These are phyloP conservation scores for Xerus rutilus DNA, from an alignment of 2,797 vertebrate genomes.

Conservation along the genomic window DNA sequence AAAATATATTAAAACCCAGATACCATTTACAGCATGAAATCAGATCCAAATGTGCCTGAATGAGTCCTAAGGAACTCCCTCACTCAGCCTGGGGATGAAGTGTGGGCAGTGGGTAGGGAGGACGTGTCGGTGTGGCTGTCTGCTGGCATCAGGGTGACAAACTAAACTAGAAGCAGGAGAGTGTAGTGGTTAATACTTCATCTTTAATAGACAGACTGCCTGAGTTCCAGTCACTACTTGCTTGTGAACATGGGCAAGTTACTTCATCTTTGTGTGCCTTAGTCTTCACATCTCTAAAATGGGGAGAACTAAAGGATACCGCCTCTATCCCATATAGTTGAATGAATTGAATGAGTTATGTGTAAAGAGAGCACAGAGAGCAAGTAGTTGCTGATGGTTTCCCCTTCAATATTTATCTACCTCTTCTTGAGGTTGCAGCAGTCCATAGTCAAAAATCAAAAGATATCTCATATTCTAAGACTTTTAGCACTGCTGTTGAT, in stretches of 20 bases:
- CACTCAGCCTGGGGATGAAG: background rate
- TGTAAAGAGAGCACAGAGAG: background rate
- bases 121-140: background rate
- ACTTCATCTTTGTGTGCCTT: background rate
- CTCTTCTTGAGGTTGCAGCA: background rate
- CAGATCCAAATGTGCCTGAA: constrained; percentile 70
- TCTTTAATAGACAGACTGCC: background rate
- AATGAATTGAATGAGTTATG: background rate
- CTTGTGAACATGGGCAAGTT: background rate
- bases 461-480: background rate
- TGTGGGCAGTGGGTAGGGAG: background rate
- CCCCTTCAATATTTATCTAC: background rate
- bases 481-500: background rate
- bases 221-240: background rate
- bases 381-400: background rate
- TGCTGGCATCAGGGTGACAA: background rate
- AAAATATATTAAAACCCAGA: constrained; percentile 78
- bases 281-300: constrained; percentile 24
- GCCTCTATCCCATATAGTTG: background rate
- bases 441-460: background rate
- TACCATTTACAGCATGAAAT: constrained; percentile 71
- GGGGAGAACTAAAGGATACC: background rate
- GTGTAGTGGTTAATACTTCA: background rate
- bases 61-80: background rate
- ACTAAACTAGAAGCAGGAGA: background rate